phyloP scores from a whole-genome alignment of 1,140 invertebrate genomes.

The Ceratina australensis region DNA sequence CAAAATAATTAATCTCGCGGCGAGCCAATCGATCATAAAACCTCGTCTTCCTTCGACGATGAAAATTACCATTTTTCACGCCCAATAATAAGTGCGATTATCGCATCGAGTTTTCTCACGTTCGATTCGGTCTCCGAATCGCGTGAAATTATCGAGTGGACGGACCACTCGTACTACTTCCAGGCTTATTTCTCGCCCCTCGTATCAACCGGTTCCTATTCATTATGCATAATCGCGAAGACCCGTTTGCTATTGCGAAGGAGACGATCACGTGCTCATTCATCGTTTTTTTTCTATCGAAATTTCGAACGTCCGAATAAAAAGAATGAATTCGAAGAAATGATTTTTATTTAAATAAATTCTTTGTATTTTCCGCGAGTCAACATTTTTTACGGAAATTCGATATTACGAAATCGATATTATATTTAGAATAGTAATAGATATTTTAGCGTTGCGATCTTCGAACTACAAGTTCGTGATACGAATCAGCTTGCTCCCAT shows the following conservation, averaged over 20 bases:
- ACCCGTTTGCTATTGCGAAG: not conserved
- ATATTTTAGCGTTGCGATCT: too few relatives aligned
- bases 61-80: conserved; percentile 4
- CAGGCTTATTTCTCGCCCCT: conserved; percentile 3
- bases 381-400: too few relatives aligned
- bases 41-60: not conserved
- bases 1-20: not conserved
- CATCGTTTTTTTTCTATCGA: not conserved
- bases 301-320: too few relatives aligned
- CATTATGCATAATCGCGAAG: conserved; percentile 6
- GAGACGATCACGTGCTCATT: not conserved
- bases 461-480: too few relatives aligned
- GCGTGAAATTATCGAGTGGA: not conserved
- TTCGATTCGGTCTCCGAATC: not conserved
- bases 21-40: too few relatives aligned
- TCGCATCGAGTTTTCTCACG: too few relatives aligned
- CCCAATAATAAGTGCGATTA: not conserved
- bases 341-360: too few relatives aligned
- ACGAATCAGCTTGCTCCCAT: too few relatives aligned
- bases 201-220: conserved; percentile 15
- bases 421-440: too few relatives aligned
- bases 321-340: too few relatives aligned
- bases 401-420: too few relatives aligned
- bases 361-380: too few relatives aligned
- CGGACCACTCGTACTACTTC: not conserved